Evolutionary conservation across 2,797 vertebrate genomes (phyloP), one percentile per base, ranked within the genome.

Genomic region (Falco rusticolus): DNA sequence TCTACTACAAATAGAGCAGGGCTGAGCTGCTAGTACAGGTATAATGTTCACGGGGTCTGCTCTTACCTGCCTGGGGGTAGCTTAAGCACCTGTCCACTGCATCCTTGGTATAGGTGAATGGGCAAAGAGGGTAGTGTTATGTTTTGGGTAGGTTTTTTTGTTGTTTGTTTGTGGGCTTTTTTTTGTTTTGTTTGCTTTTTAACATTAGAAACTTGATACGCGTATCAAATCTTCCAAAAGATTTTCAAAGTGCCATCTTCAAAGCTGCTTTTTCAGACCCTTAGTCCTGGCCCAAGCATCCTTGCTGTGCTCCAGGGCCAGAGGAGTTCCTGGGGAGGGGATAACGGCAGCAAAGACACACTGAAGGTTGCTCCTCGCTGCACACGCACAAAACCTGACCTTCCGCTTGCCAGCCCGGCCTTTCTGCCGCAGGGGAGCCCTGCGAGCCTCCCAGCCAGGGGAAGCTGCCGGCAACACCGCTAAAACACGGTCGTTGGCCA

Each of bases 71-170:
- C 15, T 9, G 9, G 13, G 18, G 8, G 4, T 33, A 50, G 8
- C 9, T 56, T 13, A 57, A 61, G 12, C 4, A 43, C 8, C 4
- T 43, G 4, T 28, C 22, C 57, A 50, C 29, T 53, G 9, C 61
- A 72, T 33, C 28, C 25, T 75, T n/a, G 16, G 8, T 19, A 13
- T 1, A 61, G 9, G 6, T 18, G 22, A 48, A 11, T 8, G 5
- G 13, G 9, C 11, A 83, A 72, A 9, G 26, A 45, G 2, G 0
- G 1, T 8, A 0, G 1, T 8, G 26, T 22, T 15, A 6, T 12
- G 41, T 41, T 45, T 51, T 39, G 3, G 41, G 11, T 41, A 14
- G 41, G 41, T 41, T 41, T 41, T 41, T 41, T 45, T 45, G 15
- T 6, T 48, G 10, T 37, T 37, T 37, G 37, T 37, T 37, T 37